These are phyloP conservation scores for Spheniscus mendiculus DNA, from an alignment of 2,113 vertebrate species.

Conservation along the genomic window DNA sequence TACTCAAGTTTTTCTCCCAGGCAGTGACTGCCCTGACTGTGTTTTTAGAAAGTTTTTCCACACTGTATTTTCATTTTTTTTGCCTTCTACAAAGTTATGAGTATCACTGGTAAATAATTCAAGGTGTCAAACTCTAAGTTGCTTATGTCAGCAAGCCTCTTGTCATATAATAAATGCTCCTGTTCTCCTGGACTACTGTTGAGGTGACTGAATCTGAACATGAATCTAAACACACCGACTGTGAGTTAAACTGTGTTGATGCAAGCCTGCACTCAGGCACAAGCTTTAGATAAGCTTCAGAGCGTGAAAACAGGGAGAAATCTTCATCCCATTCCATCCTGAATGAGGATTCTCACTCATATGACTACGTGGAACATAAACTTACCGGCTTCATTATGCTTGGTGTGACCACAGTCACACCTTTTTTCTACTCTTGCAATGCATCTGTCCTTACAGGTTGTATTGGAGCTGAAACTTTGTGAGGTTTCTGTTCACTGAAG, in stretches of 20 bases:
- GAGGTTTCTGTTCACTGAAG: not conserved
- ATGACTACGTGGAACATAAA: not conserved
- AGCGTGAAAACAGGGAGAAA: not conserved
- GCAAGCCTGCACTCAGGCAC: not conserved
- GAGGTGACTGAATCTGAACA: not conserved
- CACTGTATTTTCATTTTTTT: not conserved
- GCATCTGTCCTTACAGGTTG: not conserved
- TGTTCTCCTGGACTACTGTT: not conserved
- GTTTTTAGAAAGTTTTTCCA: not conserved
- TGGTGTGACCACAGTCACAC: not conserved
- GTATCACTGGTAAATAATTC: not conserved
- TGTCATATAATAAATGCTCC: not conserved
- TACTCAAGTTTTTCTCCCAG: not conserved
- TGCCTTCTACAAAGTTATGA: not conserved
- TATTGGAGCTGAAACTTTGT: not conserved
- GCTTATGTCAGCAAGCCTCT: not conserved
- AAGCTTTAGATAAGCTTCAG: not conserved
- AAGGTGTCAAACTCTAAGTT: not conserved
- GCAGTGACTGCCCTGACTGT: not conserved
- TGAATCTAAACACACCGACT: not conserved
- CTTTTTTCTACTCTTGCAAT: not conserved
- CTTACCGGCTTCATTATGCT: not conserved
- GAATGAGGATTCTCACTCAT: not conserved
- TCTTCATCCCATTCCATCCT: not conserved
- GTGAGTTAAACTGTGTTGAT: not conserved